These are phyloP conservation scores for Pseudachorutes palmiensis DNA, from an alignment of 1,140 invertebrate genomes.

Conservation along the genomic window DNA sequence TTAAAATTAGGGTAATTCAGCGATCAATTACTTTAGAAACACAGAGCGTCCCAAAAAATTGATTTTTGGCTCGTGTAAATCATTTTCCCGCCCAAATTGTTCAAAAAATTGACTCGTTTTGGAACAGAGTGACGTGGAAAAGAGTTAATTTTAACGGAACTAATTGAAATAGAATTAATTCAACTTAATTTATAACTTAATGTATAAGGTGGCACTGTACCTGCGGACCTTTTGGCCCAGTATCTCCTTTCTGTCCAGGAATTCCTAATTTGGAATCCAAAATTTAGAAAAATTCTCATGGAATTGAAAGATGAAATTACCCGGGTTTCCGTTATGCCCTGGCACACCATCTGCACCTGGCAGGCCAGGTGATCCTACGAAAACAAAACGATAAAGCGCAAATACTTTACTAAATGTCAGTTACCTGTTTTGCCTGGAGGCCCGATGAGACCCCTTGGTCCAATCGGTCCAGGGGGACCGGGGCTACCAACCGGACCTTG, in stretches of 20 bases:
- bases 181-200: neutral
- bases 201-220: constrained; percentile 27
- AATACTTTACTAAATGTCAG: no score
- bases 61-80: no score
- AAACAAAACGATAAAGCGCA: neutral
- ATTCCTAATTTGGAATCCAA: constrained; percentile 27
- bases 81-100: neutral
- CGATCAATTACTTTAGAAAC: no score
- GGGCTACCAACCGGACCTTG: neutral
- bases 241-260: constrained; percentile 58
- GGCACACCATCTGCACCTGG: constrained; percentile 64
- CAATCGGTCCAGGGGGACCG: neutral
- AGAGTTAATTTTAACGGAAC: neutral
- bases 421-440: no score
- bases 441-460: no score
- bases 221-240: constrained; percentile 56
- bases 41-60: no score
- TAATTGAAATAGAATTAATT: neutral
- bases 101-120: neutral
- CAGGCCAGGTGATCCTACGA: constrained; percentile 48
- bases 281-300: neutral
- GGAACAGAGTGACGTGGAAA: neutral
- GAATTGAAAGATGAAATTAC: neutral
- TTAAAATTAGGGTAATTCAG: no score
- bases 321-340: constrained; percentile 59